A percentile compares a stretch with the other conserved stretches of the same genome.
These are phyloP conservation scores for Pluvialis apricaria DNA, from an alignment of 2,113 vertebrate species.

Conservation along the genomic window DNA sequence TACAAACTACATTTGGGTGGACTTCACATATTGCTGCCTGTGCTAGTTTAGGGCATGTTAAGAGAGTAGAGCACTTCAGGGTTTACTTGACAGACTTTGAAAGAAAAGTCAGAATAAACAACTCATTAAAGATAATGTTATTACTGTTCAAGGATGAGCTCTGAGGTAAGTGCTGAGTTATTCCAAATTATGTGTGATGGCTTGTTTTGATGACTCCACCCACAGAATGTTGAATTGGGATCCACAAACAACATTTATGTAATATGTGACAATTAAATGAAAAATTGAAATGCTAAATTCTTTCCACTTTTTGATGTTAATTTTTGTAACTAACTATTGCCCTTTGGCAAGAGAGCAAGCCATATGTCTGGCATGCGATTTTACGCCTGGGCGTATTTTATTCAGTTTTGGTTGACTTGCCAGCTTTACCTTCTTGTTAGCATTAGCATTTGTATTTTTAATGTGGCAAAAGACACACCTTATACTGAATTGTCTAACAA, in stretches of 20 bases:
- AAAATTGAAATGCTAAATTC: constrained; percentile 24
- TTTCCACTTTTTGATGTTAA: constrained; percentile 24
- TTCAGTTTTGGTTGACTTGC: not conserved
- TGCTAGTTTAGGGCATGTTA: constrained; percentile 19
- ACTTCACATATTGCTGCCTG: not conserved
- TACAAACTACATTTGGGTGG: not conserved
- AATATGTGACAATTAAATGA: constrained; percentile 14
- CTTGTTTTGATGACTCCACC: constrained; percentile 53
- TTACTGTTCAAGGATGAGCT: constrained; percentile 31
- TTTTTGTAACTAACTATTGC: constrained; percentile 18
- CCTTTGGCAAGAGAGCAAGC: not conserved
- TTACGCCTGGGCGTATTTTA: not conserved
- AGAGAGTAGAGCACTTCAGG: not conserved
- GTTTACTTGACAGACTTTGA: constrained; percentile 44
- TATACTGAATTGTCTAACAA: not conserved
- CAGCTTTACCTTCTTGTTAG: not conserved
- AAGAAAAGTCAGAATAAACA: constrained; percentile 45
- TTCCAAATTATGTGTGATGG: constrained; percentile 54
- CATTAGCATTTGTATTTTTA: not conserved
- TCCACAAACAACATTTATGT: constrained; percentile 24
- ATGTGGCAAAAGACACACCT: not conserved
- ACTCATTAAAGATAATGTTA: constrained; percentile 34
- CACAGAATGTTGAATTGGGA: constrained; percentile 16
- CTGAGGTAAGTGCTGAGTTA: constrained; percentile 52
- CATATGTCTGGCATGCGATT: not conserved